Evolutionary conservation across 2,888 invertebrate genomes (phyloP).

Genomic region (Zaprionus bogoriensis): DNA sequence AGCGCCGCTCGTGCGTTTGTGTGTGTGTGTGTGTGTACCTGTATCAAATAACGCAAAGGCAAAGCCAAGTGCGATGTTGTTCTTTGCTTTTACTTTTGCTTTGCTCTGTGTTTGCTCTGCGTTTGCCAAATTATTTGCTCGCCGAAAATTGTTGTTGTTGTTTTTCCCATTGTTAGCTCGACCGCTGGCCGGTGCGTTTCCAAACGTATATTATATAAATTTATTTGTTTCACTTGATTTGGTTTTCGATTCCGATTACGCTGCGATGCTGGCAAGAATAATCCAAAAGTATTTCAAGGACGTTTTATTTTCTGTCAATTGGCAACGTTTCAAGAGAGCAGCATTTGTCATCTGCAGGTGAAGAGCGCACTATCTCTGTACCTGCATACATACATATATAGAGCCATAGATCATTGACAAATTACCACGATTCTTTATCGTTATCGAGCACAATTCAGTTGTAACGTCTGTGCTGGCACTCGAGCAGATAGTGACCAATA

Average conservation of each 20-base stretch:
- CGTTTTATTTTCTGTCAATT: slow-evolving; percentile 50
- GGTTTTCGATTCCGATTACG: slow-evolving; percentile 32
- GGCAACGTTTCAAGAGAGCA: slow-evolving; percentile 59
- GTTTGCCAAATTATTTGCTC: slow-evolving; percentile 59
- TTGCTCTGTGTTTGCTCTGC: slow-evolving; percentile 25
- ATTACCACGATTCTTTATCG: slow-evolving; percentile 18
- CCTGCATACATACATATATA: too few species aligned
- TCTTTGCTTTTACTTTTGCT: slow-evolving; percentile 23
- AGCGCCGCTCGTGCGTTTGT: slow-evolving; percentile 4
- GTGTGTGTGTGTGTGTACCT: slow-evolving; percentile 29
- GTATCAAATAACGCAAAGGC: slow-evolving; percentile 70
- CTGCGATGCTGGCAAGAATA: slow-evolving; percentile 16
- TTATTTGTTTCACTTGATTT: slow-evolving; percentile 46
- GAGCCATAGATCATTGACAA: too few species aligned
- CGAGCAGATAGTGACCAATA: slow-evolving; percentile 54
- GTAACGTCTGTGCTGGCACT: slow-evolving; percentile 13
- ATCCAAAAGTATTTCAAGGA: slow-evolving; percentile 72
- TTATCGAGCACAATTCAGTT: slow-evolving; percentile 25
- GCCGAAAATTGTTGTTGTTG: slow-evolving; percentile 27
- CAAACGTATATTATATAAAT: slow-evolving; percentile 48
- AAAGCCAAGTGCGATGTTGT: slow-evolving; percentile 32
- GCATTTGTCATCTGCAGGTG: slow-evolving; percentile 50
- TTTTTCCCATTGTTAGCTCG: slow-evolving; percentile 42
- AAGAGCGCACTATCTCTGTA: slow-evolving; percentile 34
- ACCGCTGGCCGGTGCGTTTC: slow-evolving; percentile 48